Evolutionary conservation across 1,140 invertebrate species (phyloP), one percentile per base, ranked within the genome.

Genomic region (Ips typographus): DNA sequence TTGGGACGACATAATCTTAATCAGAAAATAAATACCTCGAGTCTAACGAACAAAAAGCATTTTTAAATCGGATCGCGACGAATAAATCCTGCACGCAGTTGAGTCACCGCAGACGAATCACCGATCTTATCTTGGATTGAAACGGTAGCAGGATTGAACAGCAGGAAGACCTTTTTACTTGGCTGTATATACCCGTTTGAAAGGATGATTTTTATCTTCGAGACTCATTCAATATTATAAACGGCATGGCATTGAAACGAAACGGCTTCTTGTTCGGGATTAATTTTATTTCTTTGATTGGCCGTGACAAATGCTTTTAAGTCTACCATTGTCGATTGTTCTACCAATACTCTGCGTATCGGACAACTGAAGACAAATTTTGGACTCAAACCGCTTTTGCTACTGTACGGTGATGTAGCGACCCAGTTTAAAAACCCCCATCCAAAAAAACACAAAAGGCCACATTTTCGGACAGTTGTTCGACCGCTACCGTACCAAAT

Each of bases 111-210:
- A 56, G 59, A 62, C 58, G 66, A 61, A 59, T 62, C 66, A 62
- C 59, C 58, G 66, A 68, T 68, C 52, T 68, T 68, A 68, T 68
- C 66, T 68, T 40, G 59, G 47, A 68, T 68, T 68, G 66, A 68
- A 68, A 68, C 66, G 66, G 66, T 68, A 68, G 66, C 66, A 68
- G 66, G 66, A 68, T 62, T 47, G 66, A 68, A 68, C 66, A 68
- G 66, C 66, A 68, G 66, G 66, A 68, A 68, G 66, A 60, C 59
- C 66, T 68, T 68, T 68, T 68, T 68, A 68, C 66, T 68, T 68
- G 44, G 40, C 43, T 67, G 40, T 40, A 47, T 61, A 68, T 44
- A 59, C 57, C 57, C 57, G 47, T 68, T 68, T 68, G 66, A 68
- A 68, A 68, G 66, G 59, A 61, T 68, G 66, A 68, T 68, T 62